Evolutionary conservation across 2,888 invertebrate species (phyloP).

Genomic region (Nomada ferruginata): DNA sequence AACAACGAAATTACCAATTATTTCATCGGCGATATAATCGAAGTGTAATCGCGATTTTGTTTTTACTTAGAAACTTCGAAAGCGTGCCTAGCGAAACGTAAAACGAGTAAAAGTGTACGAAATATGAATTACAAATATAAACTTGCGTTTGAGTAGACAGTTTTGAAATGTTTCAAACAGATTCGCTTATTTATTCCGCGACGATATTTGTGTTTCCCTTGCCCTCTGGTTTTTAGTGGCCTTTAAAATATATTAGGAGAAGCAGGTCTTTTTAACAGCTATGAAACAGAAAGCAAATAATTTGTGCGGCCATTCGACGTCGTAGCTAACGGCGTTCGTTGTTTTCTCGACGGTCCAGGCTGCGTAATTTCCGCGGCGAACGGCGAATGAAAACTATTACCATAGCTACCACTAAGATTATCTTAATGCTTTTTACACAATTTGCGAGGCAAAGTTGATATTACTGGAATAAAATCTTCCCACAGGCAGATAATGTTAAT

Average conservation of each 20-base stretch:
- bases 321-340: slow-evolving; percentile 7
- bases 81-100: slow-evolving; percentile 24
- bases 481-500: slow-evolving; percentile 34
- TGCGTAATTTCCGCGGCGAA: slow-evolving; percentile 48
- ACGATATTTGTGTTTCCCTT: neutral
- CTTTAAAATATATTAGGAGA: neutral
- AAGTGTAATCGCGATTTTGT: slow-evolving; percentile 3
- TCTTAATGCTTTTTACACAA: slow-evolving; percentile 61
- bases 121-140: slow-evolving; percentile 11
- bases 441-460: slow-evolving; percentile 38
- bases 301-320: neutral
- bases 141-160: neutral
- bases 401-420: slow-evolving; percentile 54
- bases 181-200: neutral
- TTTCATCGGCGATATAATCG: slow-evolving; percentile 3
- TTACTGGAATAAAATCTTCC: slow-evolving; percentile 32
- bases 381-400: slow-evolving; percentile 62
- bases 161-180: slow-evolving; percentile 13
- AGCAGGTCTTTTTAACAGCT: neutral
- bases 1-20: neutral
- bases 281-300: neutral
- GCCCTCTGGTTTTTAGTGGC: neutral
- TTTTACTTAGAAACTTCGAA: slow-evolving; percentile 27
- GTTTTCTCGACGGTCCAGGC: slow-evolving; percentile 26
- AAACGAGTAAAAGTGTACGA: slow-evolving; percentile 14